These are phyloP conservation scores for Fregata magnificens DNA, from an alignment of 2,113 vertebrate species.

Conservation along the genomic window DNA sequence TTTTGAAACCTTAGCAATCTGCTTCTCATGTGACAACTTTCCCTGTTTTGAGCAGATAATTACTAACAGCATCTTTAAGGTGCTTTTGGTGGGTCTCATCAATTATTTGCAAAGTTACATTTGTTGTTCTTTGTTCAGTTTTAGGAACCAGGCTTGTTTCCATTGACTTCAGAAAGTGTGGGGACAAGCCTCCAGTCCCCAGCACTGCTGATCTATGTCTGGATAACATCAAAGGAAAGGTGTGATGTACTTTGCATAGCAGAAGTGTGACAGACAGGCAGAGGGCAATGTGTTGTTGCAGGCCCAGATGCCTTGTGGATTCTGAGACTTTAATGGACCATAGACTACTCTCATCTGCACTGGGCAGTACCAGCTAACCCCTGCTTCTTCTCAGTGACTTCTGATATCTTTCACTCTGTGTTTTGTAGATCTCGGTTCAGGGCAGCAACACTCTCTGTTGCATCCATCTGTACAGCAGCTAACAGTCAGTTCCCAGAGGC, in stretches of 20 bases:
- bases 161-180: background rate
- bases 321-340: background rate
- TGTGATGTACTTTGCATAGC: background rate
- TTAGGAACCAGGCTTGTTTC: background rate
- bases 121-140: background rate
- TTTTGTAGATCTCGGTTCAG: background rate
- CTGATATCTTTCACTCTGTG: background rate
- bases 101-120: background rate
- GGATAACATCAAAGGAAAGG: background rate
- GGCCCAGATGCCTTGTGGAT: background rate
- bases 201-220: background rate
- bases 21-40: background rate
- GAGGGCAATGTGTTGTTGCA: background rate
- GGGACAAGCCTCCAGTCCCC: background rate
- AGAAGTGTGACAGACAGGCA: background rate
- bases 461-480: background rate
- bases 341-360: background rate
- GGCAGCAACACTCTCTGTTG: background rate
- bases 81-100: background rate
- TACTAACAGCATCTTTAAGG: background rate
- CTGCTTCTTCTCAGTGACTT: background rate
- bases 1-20: background rate
- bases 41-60: background rate
- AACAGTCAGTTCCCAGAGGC: background rate
- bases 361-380: background rate